These are phyloP conservation scores for Antechinus stuartii DNA, from an alignment of 2,113 vertebrate genomes.

Conservation along the genomic window DNA sequence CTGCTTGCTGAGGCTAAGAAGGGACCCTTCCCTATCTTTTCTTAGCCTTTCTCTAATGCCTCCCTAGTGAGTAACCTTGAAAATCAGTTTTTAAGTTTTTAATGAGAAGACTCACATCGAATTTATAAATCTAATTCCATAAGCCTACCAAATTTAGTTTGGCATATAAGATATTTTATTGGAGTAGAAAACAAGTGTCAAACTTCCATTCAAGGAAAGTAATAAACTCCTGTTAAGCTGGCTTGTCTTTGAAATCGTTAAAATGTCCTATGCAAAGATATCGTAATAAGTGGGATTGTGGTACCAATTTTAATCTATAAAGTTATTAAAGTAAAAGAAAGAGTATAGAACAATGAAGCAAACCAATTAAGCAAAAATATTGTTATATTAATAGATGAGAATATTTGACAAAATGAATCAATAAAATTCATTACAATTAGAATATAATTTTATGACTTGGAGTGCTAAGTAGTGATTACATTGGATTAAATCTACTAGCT, in stretches of 20 bases:
- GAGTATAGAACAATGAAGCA: background rate
- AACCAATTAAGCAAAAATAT: background rate
- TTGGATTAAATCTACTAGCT: background rate
- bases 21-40: background rate
- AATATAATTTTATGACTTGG: background rate
- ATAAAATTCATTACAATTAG: background rate
- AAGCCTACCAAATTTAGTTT: background rate
- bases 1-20: background rate
- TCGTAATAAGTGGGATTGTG: background rate
- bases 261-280: background rate
- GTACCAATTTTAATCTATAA: background rate
- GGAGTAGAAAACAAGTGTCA: background rate
- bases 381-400: background rate
- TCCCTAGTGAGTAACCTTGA: background rate
- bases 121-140: background rate
- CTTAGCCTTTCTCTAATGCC: background rate
- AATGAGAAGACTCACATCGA: background rate
- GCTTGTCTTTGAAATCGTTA: background rate
- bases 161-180: background rate
- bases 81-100: background rate
- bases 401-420: background rate
- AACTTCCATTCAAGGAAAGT: background rate
- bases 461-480: background rate
- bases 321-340: background rate
- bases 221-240: background rate